Base-by-base conservation (phyloP, 2,113 vertebrate genomes). In the Rhipidura dahli region DNA sequence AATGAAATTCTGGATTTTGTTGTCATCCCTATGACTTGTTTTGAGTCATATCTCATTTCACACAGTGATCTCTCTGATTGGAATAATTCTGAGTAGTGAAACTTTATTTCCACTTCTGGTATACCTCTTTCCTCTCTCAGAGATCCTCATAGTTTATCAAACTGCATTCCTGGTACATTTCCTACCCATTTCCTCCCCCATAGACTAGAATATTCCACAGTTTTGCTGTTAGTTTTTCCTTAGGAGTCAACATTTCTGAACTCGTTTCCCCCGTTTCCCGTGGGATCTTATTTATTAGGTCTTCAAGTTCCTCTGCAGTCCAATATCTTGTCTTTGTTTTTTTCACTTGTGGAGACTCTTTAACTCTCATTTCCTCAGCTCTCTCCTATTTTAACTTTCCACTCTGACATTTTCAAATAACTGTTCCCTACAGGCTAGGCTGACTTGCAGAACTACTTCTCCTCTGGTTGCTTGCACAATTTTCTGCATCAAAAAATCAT, bases 371-470 rank as follows among this genome's bases (percentile, higher is more conserved):
- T 93, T 88, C 42, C 11, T 63, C 45, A 72, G 33, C 40, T 82
- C 35, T 33, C 17, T 91, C 70, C 31, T 86, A 45, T 92, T 96
- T 94, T 94, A 77, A 65, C 66, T 47, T 92, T 90, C 8, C 7
- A 65, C 37, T 65, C 23, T 86, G 89, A 93, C 64, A 92, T 96
- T 97, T 92, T 86, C 45, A 90, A 81, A 56, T 81, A 77, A 26
- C 30, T 77, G 23, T 80, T 90, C 92, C 75, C 88, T 59, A 47
- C 31, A 92, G 92, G 13, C 45, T 83, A 77, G 6, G 1, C n/a
- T 92, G n/a, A 72, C 19, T 72, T 83, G 93, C 75, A 96, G 79
- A 89, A 21, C 50, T 50, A 35, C 88, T 73, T 93, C 16, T 30
- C 47, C 93, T 83, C 50, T 92, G 47, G 21, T 69, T 90, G 47